phyloP scores from a whole-genome alignment of 2,888 invertebrate species.

The Crematogaster levior region DNA sequence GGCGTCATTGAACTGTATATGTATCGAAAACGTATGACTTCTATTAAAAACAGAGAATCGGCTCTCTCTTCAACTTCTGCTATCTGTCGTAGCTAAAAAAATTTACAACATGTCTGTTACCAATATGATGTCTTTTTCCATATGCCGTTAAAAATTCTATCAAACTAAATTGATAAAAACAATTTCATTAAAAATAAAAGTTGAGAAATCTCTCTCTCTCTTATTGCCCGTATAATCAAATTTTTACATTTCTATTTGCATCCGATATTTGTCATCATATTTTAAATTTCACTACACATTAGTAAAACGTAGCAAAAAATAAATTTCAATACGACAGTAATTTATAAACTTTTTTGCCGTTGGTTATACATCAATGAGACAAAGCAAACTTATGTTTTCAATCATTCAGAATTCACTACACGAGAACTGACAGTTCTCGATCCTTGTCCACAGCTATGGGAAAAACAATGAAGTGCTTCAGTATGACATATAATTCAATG shows the following conservation, averaged over 20 bases:
- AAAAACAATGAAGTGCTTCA: slow-evolving; percentile 23
- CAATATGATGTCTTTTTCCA: not conserved
- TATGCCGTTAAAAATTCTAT: not conserved
- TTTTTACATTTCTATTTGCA: not conserved
- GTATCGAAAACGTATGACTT: slow-evolving; percentile 22
- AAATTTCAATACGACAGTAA: not conserved
- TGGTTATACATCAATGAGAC: slow-evolving; percentile 17
- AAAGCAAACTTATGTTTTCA: slow-evolving; percentile 1
- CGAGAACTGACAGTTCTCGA: slow-evolving; percentile 30
- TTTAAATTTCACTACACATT: not conserved
- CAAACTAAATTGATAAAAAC: not conserved
- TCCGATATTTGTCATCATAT: not conserved
- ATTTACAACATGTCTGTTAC: slow-evolving; percentile 4
- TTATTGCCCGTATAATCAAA: not conserved
- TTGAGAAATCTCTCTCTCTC: not conserved
- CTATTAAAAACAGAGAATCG: slow-evolving; percentile 26
- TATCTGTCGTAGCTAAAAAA: slow-evolving; percentile 13
- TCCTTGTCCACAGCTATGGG: not conserved
- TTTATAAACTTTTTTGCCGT: slow-evolving; percentile 15
- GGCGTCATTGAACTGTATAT: slow-evolving; percentile 11
- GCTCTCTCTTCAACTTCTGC: not conserved
- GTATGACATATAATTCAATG: slow-evolving; percentile 35
- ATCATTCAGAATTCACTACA: slow-evolving; percentile 1
- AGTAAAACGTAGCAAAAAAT: not conserved
- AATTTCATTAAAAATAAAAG: not conserved